A percentile compares a stretch with the other conserved stretches of the same genome.
These are phyloP conservation scores for Neoscelio sp. DNA, from an alignment of 2,888 invertebrate genomes.

Conservation along the genomic window DNA sequence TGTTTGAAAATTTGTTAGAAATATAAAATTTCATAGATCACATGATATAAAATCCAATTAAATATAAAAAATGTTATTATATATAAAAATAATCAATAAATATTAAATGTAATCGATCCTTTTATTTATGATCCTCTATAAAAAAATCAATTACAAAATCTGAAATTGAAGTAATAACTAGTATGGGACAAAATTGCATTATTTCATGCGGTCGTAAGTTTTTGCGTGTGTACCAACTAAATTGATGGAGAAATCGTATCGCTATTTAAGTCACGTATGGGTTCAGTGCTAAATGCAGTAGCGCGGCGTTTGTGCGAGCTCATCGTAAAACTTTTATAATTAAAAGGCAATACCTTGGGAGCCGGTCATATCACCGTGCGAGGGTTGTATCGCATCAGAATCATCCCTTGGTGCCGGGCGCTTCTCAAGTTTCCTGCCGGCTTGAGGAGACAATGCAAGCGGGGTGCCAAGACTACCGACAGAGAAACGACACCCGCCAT, in stretches of 20 bases:
- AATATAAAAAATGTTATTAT: too few species aligned
- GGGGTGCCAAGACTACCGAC: slow-evolving; percentile 40
- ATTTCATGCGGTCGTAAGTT: slow-evolving; percentile 25
- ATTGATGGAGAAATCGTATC: slow-evolving; percentile 29
- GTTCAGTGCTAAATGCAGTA: slow-evolving; percentile 37
- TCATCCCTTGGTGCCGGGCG: slow-evolving; percentile 33
- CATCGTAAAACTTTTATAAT: slow-evolving; percentile 65
- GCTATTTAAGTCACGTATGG: slow-evolving; percentile 63
- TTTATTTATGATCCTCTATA: too few species aligned
- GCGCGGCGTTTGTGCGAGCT: slow-evolving; percentile 52
- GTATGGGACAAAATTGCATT: slow-evolving; percentile 39
- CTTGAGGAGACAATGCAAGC: slow-evolving; percentile 61
- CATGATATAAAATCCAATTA: too few species aligned
- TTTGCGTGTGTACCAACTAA: not conserved
- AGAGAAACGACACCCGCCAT: slow-evolving; percentile 47
- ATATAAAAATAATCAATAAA: too few species aligned
- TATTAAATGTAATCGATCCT: too few species aligned
- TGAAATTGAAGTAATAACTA: slow-evolving; percentile 33
- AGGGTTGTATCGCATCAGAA: slow-evolving; percentile 54
- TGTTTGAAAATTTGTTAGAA: too few species aligned
- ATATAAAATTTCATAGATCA: too few species aligned
- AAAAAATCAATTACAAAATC: not conserved
- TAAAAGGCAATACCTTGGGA: slow-evolving; percentile 63
- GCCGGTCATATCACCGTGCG: slow-evolving; percentile 50
- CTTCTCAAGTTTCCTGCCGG: slow-evolving; percentile 19